phyloP scores from a whole-genome alignment of 2,113 vertebrate genomes.

The Otocyon megalotis region DNA sequence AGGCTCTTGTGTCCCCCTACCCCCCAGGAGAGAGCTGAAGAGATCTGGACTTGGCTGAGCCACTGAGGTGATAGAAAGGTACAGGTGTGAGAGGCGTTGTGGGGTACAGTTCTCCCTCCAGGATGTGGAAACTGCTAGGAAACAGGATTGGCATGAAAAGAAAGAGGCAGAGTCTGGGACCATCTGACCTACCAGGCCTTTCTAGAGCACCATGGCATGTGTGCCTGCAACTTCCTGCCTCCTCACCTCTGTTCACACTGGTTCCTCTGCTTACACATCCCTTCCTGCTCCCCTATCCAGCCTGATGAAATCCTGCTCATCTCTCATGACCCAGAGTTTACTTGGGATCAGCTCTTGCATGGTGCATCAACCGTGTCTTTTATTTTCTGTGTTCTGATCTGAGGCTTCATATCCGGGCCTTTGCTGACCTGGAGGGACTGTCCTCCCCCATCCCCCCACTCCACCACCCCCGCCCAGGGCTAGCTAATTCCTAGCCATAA shows the following conservation, averaged over 20 bases:
- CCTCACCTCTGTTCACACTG: not conserved
- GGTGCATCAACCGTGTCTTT: fast-evolving
- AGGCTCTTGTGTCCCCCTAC: fast-evolving
- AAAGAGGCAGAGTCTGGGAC: not conserved
- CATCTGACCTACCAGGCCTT: not conserved
- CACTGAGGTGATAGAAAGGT: not conserved
- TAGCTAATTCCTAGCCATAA: not conserved
- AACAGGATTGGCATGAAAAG: not conserved
- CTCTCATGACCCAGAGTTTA: not conserved
- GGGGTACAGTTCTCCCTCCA: not conserved
- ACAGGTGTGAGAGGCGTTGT: not conserved
- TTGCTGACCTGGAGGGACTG: not conserved
- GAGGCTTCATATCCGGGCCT: not conserved
- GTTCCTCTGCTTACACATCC: not conserved
- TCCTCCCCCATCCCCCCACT: too few relatives aligned
- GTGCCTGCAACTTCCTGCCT: not conserved
- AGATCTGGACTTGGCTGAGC: not conserved
- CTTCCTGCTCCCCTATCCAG: not conserved
- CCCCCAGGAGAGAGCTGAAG: not conserved
- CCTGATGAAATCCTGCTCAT: not conserved
- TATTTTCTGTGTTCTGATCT: not conserved
- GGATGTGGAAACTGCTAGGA: not conserved
- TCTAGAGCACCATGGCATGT: not conserved
- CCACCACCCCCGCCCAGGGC: not conserved
- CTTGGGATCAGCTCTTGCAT: not conserved